These are phyloP conservation scores for Catocala sponsa DNA, from an alignment of 2,888 invertebrate species.

Conservation along the genomic window DNA sequence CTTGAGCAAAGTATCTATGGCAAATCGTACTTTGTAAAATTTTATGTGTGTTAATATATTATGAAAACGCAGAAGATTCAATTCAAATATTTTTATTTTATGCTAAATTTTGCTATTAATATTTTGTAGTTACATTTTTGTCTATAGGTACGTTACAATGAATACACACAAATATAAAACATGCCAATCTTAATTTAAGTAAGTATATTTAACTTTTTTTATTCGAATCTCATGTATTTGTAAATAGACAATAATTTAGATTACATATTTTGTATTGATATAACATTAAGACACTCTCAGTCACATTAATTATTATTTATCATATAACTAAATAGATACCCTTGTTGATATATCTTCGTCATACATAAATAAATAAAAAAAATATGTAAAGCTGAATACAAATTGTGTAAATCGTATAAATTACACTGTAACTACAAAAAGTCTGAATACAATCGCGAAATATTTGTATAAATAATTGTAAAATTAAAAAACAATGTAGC, in stretches of 20 bases:
- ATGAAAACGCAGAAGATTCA: too few species aligned
- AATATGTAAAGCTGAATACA: background rate
- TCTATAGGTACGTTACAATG: too few species aligned
- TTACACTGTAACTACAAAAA: conserved; percentile 35
- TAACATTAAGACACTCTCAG: conserved; percentile 33
- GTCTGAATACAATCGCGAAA: conserved; percentile 38
- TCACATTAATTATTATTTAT: conserved; percentile 16
- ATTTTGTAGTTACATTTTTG: too few species aligned
- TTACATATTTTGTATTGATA: background rate
- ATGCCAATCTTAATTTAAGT: too few species aligned
- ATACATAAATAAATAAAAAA: too few species aligned
- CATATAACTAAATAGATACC: background rate
- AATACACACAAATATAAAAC: too few species aligned
- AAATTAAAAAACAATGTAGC: conserved; percentile 37
- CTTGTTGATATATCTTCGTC: too few species aligned
- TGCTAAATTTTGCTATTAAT: too few species aligned
- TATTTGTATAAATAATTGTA: conserved; percentile 24
- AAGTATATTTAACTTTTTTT: too few species aligned
- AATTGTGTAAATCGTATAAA: conserved; percentile 11
- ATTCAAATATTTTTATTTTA: too few species aligned
- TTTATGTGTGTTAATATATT: background rate
- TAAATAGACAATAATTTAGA: conserved; percentile 11
- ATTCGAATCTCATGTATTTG: background rate
- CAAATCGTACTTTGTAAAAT: too few species aligned
- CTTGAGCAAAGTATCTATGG: too few species aligned